These are phyloP conservation scores for Prolemur simus DNA, from an alignment of 2,113 vertebrate genomes.

Conservation along the genomic window DNA sequence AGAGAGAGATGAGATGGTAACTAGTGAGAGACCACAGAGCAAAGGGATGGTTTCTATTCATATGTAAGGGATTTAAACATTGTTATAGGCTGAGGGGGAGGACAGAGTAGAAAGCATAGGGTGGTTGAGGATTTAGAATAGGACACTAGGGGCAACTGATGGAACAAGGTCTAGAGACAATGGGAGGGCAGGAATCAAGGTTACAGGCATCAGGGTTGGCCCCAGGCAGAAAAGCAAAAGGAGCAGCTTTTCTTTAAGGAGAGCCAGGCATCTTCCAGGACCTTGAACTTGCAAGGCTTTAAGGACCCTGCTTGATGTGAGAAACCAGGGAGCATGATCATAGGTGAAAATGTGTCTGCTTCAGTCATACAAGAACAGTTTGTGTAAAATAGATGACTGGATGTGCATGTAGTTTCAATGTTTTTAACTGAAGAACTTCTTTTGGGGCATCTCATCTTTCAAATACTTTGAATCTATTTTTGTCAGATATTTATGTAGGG, in stretches of 20 bases:
- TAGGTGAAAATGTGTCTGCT: neutral
- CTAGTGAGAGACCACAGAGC: neutral
- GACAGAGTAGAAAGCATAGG: neutral
- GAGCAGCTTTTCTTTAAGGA: neutral
- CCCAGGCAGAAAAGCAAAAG: neutral
- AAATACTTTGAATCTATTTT: neutral
- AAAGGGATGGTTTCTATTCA: neutral
- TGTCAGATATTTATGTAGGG: neutral
- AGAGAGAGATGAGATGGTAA: neutral
- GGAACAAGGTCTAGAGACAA: slow-evolving; percentile 41
- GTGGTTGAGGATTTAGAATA: neutral
- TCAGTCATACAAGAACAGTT: neutral
- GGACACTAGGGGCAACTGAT: too few relatives aligned
- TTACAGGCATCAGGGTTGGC: neutral
- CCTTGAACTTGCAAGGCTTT: neutral
- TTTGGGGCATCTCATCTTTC: neutral
- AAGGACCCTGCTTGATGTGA: neutral
- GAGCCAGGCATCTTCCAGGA: neutral
- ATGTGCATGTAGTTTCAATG: neutral
- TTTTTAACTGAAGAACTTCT: neutral
- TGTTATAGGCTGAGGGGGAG: neutral
- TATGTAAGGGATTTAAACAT: neutral
- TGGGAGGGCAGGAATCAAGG: neutral
- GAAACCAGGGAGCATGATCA: neutral
- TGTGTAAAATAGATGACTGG: neutral